A percentile compares a stretch with the other conserved stretches of the same genome.
Conservation (phyloP, 2,113 vertebrate genomes). For the Saguinus midas region DNA sequence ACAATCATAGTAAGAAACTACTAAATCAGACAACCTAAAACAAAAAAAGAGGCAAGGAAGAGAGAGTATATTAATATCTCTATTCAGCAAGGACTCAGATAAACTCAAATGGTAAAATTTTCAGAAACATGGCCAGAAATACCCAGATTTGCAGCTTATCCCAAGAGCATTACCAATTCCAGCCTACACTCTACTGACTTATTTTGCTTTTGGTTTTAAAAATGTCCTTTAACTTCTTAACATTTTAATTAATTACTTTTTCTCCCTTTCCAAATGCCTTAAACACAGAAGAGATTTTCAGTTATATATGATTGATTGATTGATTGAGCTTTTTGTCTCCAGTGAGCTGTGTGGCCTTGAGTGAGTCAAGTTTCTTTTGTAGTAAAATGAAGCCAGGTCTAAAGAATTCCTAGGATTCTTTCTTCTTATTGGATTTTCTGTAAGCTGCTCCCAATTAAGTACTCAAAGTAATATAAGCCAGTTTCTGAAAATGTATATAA, state of each 20-base stretch:
- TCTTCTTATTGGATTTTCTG: not conserved
- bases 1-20: not conserved
- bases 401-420: not conserved
- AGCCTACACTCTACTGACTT: not conserved
- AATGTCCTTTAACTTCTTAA: not conserved
- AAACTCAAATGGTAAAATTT: not conserved
- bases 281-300: not conserved
- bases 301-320: not conserved
- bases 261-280: not conserved
- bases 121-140: not conserved
- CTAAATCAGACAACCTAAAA: not conserved
- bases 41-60: not conserved
- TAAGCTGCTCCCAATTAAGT: not conserved
- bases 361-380: not conserved
- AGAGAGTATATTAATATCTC: not conserved
- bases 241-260: not conserved
- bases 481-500: not conserved
- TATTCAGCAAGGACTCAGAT: not conserved
- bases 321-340: not conserved
- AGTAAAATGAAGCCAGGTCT: not conserved
- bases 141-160: not conserved
- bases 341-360: not conserved
- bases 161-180: not conserved
- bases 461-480: not conserved
- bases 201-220: constrained; percentile 5